These are phyloP conservation scores for Copidosoma floridanum DNA, from an alignment of 1,140 invertebrate species.

Conservation along the genomic window DNA sequence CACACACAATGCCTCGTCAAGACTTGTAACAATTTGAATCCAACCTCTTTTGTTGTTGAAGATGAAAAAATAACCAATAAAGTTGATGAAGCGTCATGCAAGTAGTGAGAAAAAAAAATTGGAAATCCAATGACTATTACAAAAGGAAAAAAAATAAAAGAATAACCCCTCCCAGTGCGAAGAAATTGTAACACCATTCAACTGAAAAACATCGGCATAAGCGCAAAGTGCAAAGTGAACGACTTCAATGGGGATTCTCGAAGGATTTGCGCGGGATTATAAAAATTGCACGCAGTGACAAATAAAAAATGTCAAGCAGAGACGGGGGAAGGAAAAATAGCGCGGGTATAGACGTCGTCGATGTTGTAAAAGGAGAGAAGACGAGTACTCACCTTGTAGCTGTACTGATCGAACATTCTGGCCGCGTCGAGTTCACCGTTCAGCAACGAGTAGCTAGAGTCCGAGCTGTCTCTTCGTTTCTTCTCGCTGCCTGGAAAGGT, in stretches of 20 bases:
- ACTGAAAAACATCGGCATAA: no score
- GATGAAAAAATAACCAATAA: no score
- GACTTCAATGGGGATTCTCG: not conserved
- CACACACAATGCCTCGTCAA: no score
- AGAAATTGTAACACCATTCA: no score
- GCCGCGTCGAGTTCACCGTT: conserved; percentile 64
- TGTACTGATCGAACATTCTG: conserved; percentile 69
- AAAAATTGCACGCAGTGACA: not conserved
- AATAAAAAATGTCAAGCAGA: conserved; percentile 12
- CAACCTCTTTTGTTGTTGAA: no score
- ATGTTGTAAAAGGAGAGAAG: not conserved
- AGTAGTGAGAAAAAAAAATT: no score
- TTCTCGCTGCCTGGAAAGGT: conserved; percentile 44
- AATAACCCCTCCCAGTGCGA: no score
- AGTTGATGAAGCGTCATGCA: no score
- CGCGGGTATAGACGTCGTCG: no score
- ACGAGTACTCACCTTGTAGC: conserved; percentile 61
- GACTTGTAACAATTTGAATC: no score
- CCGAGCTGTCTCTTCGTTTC: conserved; percentile 58
- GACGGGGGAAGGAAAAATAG: not conserved
- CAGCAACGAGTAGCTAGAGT: conserved; percentile 63
- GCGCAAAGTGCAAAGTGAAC: not conserved
- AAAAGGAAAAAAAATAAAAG: no score
- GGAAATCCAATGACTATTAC: no score
- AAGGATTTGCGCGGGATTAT: not conserved